Percentiles rank a stretch among this genome's conserved stretches.
These are phyloP conservation scores for Silurus meridionalis DNA, from an alignment of 2,113 vertebrate genomes.

Conservation along the genomic window DNA sequence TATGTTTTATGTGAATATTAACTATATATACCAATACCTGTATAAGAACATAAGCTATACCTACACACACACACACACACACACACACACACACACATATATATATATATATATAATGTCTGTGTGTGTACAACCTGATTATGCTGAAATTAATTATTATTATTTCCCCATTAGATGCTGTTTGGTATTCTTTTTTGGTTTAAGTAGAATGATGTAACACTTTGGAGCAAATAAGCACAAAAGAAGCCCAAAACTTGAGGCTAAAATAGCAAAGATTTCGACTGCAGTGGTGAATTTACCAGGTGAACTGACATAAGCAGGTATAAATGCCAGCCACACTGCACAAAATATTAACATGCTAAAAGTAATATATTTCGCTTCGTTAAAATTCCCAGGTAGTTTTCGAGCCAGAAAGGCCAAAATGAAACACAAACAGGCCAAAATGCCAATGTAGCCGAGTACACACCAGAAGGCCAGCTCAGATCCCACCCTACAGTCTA, in stretches of 20 bases:
- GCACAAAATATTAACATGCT: constrained; percentile 78
- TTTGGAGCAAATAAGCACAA: constrained; percentile 71
- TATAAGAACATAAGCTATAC: no score
- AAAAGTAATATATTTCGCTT: constrained; percentile 77
- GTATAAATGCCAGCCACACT: constrained; percentile 76
- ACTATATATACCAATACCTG: no score
- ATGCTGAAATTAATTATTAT: background rate
- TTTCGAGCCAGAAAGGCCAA: constrained; percentile 64
- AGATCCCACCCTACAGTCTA: constrained; percentile 67
- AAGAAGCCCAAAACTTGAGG: constrained; percentile 71
- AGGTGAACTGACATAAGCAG: constrained; percentile 75
- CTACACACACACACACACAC: no score
- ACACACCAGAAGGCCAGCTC: constrained; percentile 65
- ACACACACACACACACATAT: no score
- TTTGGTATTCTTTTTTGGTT: constrained; percentile 43
- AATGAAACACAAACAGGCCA: constrained; percentile 62
- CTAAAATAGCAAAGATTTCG: constrained; percentile 75
- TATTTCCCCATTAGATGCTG: constrained; percentile 41
- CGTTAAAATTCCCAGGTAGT: constrained; percentile 75
- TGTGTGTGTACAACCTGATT: background rate
- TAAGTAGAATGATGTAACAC: constrained; percentile 70
- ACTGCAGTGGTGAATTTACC: constrained; percentile 74
- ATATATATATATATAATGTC: no score
- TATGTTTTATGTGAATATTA: no score
- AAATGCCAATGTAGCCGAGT: constrained; percentile 65